Conservation (phyloP, 1,140 invertebrate species). For the Ceratosolen solmsi region DNA sequence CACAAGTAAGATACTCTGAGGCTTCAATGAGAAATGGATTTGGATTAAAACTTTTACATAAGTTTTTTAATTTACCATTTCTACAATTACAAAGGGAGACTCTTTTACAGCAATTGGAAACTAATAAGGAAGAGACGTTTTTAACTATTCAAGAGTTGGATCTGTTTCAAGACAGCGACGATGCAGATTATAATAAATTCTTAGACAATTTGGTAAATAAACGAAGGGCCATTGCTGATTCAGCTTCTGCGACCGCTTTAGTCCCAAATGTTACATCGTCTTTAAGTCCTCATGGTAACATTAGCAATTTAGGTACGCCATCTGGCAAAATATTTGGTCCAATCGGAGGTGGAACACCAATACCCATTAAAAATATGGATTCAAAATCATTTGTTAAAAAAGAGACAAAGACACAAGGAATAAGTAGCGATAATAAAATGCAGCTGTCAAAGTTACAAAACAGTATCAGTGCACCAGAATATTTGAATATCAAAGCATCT, state of each 20-base stretch:
- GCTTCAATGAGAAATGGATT: constrained; percentile 98
- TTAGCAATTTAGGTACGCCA: constrained; percentile 52
- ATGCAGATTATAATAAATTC: constrained; percentile 91
- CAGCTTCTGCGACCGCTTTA: constrained; percentile 67
- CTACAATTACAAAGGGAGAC: constrained; percentile 92
- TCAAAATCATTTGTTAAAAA: constrained; percentile 61
- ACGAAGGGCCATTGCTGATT: constrained; percentile 81
- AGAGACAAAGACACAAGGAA: constrained; percentile 48
- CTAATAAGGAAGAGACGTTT: constrained; percentile 88
- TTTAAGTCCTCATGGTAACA: constrained; percentile 59
- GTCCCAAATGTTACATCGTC: constrained; percentile 66
- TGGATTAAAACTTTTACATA: constrained; percentile 93
- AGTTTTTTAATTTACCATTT: constrained; percentile 97
- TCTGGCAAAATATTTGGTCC: constrained; percentile 66
- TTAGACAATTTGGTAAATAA: constrained; percentile 83
- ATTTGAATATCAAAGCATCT: constrained; percentile 35
- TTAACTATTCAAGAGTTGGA: constrained; percentile 90
- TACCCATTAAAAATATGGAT: constrained; percentile 67
- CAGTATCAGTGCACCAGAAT: constrained; percentile 33
- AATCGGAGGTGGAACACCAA: constrained; percentile 71
- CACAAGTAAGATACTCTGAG: constrained; percentile 87
- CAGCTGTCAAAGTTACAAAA: constrained; percentile 21
- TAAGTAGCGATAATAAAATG: neutral
- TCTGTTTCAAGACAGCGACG: constrained; percentile 85
- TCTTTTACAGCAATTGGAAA: constrained; percentile 88